A percentile compares a stretch with the other conserved stretches of the same genome.
phyloP scores from a whole-genome alignment of 2,888 invertebrate genomes.

The Noctuana brunneofusca region DNA sequence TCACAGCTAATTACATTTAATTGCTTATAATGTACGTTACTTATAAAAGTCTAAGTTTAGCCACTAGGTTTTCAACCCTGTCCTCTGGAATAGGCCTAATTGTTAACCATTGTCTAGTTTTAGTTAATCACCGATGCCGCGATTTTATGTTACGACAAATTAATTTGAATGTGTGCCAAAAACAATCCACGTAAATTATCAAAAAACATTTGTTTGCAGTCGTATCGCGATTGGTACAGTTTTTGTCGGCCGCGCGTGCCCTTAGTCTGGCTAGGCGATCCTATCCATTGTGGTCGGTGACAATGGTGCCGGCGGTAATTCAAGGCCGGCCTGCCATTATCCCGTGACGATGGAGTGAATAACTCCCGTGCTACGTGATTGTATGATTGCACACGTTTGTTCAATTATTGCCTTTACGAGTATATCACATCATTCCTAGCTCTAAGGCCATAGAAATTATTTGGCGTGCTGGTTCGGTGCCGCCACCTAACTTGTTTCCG shows the following conservation, averaged over 20 bases:
- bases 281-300: constrained; percentile 72
- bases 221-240: constrained; percentile 1
- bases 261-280: constrained; percentile 65
- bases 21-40: no score
- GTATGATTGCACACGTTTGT: constrained; percentile 34
- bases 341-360: constrained; percentile 39
- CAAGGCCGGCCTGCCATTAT: constrained; percentile 74
- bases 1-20: no score
- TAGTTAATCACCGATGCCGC: no score
- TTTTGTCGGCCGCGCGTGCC: constrained; percentile 56
- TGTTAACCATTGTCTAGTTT: no score
- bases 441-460: background rate
- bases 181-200: background rate
- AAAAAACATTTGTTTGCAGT: constrained; percentile 5
- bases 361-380: constrained; percentile 45
- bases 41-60: no score
- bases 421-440: background rate
- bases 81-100: no score
- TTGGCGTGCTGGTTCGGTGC: no score
- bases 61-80: no score
- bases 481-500: no score
- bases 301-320: constrained; percentile 77
- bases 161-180: constrained; percentile 4
- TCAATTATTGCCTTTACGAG: background rate
- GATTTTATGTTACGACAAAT: background rate